Conservation (phyloP, 2,797 vertebrate genomes). For the Podarcis siculus region DNA sequence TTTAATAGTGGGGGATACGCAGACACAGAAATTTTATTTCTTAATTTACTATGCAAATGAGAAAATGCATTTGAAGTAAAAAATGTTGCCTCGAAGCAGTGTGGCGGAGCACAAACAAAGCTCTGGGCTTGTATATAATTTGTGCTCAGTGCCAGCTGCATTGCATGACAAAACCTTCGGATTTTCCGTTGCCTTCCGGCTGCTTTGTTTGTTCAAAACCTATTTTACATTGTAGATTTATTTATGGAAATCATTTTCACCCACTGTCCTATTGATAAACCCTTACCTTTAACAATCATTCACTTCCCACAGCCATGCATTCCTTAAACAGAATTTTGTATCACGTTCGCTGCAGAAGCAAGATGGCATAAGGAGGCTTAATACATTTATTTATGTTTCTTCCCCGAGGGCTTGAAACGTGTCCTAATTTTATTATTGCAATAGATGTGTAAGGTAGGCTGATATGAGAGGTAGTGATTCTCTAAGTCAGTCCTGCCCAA, state of each 20-base stretch:
- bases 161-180: background rate
- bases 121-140: conserved; percentile 54
- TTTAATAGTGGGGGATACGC: conserved; percentile 39
- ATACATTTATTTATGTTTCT: background rate
- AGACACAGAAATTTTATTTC: conserved; percentile 51
- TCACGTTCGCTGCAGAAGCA: background rate
- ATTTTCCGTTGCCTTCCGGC: conserved; percentile 24
- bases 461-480: background rate
- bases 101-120: conserved; percentile 40
- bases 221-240: conserved; percentile 9
- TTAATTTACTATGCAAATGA: conserved; percentile 62
- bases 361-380: background rate
- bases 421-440: background rate
- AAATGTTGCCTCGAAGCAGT: conserved; percentile 57
- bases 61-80: conserved; percentile 55
- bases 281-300: background rate
- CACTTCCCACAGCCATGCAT: background rate
- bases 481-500: background rate
- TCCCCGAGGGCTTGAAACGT: too few relatives aligned
- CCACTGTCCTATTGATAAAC: background rate
- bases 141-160: conserved; percentile 25
- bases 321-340: background rate
- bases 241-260: conserved; percentile 8
- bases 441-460: background rate
- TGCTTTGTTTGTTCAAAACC: conserved; percentile 14